Base-by-base conservation (phyloP, 2,797 vertebrate species). In the Yasuhikotakia modesta region DNA sequence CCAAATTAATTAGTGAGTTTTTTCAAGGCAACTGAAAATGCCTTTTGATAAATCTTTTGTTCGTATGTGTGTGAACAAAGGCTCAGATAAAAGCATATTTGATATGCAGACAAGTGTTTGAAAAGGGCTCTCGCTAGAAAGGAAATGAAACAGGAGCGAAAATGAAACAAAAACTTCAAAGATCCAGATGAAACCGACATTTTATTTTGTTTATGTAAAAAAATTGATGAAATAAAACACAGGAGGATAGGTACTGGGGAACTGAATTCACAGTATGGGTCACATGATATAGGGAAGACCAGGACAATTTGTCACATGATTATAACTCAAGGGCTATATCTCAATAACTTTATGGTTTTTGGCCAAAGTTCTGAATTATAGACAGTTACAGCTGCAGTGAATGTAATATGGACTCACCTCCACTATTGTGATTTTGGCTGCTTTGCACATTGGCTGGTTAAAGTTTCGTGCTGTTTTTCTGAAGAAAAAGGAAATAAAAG, bases 391-490 rank as follows among this genome's bases (percentile, higher is more conserved):
- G 3, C 10, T 30, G 12, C 16, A 19, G n/a, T 32, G 50, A 17
- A 19, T 45, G 52, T 73, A 17, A 13, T 6, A 32, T 21, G 16
- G 12, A 35, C 91, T 63, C 93, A 99, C 98, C 96, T 99, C 97
- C 30, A 98, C 96, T 17, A 99, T 92, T 13, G 97, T 98, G 83
- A 91, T 94, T 85, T 91, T 93, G 27, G 97, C 96, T 86, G 98
- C 97, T 90, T 99, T 99, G 88, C 97, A 99, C 97, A 99, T 99
- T 0, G 98, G 96, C 76, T 96, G 94, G 87, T 99, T 99, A 88
- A 99, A 99, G 88, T 99, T 99, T 84, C 96, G 94, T 46, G 98
- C 97, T 0, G 95, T 99, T 92, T 97, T 99, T 85, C 97, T 99
- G 50, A 11, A 13, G 83, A 13, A 68, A 13, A 43, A 11, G 7